Percentiles rank a stretch among this genome's conserved stretches.
These are phyloP conservation scores for Bellardia pandia DNA, from an alignment of 2,888 invertebrate species.

Conservation along the genomic window DNA sequence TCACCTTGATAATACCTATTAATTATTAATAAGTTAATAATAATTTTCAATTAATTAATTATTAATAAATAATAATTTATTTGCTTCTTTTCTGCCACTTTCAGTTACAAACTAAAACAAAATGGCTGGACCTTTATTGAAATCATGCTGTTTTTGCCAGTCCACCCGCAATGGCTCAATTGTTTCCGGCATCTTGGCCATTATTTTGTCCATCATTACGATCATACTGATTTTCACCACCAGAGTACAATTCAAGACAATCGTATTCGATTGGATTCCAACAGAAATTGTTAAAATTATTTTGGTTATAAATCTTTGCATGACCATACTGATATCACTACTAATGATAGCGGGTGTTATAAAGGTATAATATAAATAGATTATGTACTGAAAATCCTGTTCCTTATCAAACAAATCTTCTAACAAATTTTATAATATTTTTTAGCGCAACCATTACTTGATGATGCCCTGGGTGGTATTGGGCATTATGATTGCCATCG, in stretches of 20 bases:
- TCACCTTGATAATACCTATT: too few relatives aligned
- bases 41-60: too few relatives aligned
- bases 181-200: slow-evolving; percentile 89
- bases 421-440: not conserved
- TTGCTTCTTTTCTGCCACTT: slow-evolving; percentile 31
- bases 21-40: too few relatives aligned
- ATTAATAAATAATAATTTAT: not conserved
- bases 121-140: slow-evolving; percentile 85
- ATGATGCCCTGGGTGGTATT: slow-evolving; percentile 94
- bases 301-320: slow-evolving; percentile 90
- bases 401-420: not conserved
- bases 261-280: slow-evolving; percentile 89
- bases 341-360: slow-evolving; percentile 90
- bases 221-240: slow-evolving; percentile 88
- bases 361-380: slow-evolving; percentile 86
- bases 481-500: slow-evolving; percentile 91
- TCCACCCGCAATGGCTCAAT: slow-evolving; percentile 90
- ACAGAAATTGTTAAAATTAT: slow-evolving; percentile 90
- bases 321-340: slow-evolving; percentile 92
- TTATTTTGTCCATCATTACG: slow-evolving; percentile 89
- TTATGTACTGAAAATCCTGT: not conserved
- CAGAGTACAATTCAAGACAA: slow-evolving; percentile 90
- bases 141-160: slow-evolving; percentile 89
- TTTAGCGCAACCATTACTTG: slow-evolving; percentile 90
- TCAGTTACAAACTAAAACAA: slow-evolving; percentile 66